These are phyloP conservation scores for Dysmachus trigonus DNA, from an alignment of 2,888 invertebrate genomes.

Conservation along the genomic window DNA sequence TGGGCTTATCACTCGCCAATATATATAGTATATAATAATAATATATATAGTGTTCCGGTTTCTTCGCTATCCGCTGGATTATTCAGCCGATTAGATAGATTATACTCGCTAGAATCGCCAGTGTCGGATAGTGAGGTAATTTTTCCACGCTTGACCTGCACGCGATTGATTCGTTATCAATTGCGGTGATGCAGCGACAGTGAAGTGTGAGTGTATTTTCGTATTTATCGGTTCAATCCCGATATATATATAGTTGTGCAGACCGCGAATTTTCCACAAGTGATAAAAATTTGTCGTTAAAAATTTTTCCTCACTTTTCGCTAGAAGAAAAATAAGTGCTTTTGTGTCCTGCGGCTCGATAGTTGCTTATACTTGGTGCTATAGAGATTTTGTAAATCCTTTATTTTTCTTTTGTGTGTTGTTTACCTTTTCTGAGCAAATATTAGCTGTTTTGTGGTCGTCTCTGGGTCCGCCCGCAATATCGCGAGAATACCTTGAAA, in stretches of 20 bases:
- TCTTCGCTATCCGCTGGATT: neutral
- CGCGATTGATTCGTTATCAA: neutral
- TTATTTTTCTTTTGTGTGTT: neutral
- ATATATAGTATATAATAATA: no score
- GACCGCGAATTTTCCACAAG: neutral
- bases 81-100: neutral
- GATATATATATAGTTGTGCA: neutral
- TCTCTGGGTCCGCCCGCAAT: neutral
- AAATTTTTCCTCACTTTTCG: neutral
- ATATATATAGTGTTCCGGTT: neutral
- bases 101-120: no score
- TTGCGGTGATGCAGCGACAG: neutral
- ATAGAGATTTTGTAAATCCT: neutral
- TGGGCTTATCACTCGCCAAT: neutral
- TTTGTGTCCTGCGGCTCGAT: neutral
- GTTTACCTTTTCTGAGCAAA: neutral
- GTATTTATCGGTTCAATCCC: neutral
- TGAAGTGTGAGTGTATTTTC: neutral
- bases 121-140: neutral
- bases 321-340: neutral
- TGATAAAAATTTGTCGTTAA: neutral
- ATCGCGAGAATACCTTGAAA: conserved; percentile 4
- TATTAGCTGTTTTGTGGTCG: neutral
- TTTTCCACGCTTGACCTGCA: neutral
- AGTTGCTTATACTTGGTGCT: neutral